Evolutionary conservation across 2,797 vertebrate genomes (phyloP).

Genomic region (Sebastes alutus): DNA sequence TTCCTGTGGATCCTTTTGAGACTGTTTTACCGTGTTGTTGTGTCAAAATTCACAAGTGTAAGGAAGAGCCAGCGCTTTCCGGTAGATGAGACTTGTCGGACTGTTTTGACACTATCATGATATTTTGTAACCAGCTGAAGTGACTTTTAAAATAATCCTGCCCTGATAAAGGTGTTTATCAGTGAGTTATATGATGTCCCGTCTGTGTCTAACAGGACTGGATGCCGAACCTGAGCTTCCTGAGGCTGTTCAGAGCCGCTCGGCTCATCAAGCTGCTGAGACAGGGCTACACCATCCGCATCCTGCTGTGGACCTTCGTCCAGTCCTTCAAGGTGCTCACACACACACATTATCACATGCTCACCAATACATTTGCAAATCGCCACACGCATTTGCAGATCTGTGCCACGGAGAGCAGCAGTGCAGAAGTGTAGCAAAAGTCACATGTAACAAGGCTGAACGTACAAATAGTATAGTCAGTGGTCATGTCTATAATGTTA

Average conservation of each 20-base stretch:
- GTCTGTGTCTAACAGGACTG: slow-evolving; percentile 84
- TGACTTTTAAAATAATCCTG: neutral
- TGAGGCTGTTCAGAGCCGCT: slow-evolving; percentile 93
- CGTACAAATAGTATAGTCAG: too few relatives aligned
- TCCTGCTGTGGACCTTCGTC: slow-evolving; percentile 97
- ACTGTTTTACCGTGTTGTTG: too few relatives aligned
- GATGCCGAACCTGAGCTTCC: slow-evolving; percentile 95
- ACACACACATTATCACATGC: neutral
- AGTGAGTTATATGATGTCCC: neutral
- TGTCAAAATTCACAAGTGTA: too few relatives aligned
- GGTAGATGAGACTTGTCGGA: too few relatives aligned
- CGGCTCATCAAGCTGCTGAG: slow-evolving; percentile 95
- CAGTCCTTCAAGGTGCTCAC: slow-evolving; percentile 95
- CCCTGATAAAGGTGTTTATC: neutral
- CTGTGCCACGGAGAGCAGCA: too few relatives aligned
- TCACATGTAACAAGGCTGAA: too few relatives aligned
- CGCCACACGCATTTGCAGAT: too few relatives aligned
- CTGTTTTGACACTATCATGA: neutral
- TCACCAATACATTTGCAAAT: neutral
- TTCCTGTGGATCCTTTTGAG: too few relatives aligned
- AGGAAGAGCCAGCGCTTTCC: too few relatives aligned
- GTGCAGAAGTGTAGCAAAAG: too few relatives aligned
- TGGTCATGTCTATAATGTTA: too few relatives aligned
- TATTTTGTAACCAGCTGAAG: neutral
- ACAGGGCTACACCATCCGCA: slow-evolving; percentile 98